Evolutionary conservation across 2,888 invertebrate genomes (phyloP).

Genomic region (Muschampia plurimacula): DNA sequence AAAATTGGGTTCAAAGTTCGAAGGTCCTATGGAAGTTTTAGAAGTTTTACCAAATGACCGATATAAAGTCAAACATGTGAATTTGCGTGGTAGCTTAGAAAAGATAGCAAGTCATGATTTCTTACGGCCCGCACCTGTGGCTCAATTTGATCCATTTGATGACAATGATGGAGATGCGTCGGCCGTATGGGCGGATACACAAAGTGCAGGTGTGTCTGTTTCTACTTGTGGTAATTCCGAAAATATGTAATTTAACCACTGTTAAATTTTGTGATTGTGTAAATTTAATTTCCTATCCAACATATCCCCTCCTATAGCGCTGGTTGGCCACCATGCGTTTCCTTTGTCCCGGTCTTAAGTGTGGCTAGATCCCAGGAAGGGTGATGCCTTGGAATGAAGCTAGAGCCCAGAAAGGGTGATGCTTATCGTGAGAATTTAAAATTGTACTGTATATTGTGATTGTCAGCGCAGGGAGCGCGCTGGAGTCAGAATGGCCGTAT

Average conservation of each 20-base stretch:
- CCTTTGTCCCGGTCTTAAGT: constrained; percentile 34
- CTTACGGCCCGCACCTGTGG: background rate
- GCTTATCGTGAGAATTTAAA: background rate
- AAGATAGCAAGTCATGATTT: background rate
- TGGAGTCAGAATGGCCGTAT: constrained; percentile 5
- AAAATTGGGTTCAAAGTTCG: constrained; percentile 5
- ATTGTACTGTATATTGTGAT: background rate
- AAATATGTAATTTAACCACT: background rate
- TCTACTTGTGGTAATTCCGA: background rate
- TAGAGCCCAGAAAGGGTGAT: background rate
- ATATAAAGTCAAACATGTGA: background rate
- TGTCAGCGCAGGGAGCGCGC: constrained; percentile 4
- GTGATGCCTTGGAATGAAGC: constrained; percentile 9
- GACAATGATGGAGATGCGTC: background rate
- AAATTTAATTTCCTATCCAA: background rate
- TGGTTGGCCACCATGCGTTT: constrained; percentile 43
- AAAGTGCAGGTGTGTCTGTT: background rate
- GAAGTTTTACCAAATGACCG: background rate
- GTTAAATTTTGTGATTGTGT: background rate
- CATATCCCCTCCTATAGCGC: constrained; percentile 27
- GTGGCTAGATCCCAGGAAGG: constrained; percentile 37
- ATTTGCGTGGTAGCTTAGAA: constrained; percentile 4
- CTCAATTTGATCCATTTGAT: constrained; percentile 1
- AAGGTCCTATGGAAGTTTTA: constrained; percentile 4
- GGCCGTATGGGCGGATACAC: constrained; percentile 4